Percentiles rank a stretch among this genome's conserved stretches.
Conservation (phyloP, 2,797 vertebrate genomes). For the Denticeps clupeoides region DNA sequence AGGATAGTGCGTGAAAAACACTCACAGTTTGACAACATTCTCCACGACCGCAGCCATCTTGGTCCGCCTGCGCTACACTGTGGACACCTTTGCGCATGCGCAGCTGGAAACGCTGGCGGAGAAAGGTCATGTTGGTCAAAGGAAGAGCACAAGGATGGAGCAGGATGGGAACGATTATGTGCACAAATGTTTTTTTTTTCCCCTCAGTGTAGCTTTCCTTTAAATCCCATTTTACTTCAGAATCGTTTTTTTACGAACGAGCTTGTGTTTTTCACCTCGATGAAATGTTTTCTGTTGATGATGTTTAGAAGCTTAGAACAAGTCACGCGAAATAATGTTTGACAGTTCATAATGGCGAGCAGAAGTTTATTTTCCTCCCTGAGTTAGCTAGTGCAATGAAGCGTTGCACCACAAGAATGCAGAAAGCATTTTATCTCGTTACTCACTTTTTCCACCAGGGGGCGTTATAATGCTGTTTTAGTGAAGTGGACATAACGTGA, state of each 20-base stretch:
- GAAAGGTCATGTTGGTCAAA: slow-evolving; percentile 14
- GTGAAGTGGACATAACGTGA: neutral
- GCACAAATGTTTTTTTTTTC: neutral
- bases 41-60: slow-evolving; percentile 97
- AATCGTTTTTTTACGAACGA: no score
- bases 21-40: slow-evolving; percentile 95
- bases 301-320: no score
- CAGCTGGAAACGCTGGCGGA: slow-evolving; percentile 2
- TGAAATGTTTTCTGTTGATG: no score
- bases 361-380: no score
- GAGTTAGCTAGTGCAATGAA: no score
- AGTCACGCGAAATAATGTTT: no score
- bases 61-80: slow-evolving; percentile 39
- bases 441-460: neutral
- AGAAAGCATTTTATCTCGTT: no score
- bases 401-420: no score
- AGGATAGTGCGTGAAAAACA: slow-evolving; percentile 40
- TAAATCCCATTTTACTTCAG: no score
- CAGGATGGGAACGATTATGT: neutral
- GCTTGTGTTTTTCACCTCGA: no score
- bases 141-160: slow-evolving; percentile 13
- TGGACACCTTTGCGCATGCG: slow-evolving; percentile 32
- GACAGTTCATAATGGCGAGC: no score
- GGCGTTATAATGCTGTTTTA: neutral
- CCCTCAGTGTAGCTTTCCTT: no score